These are phyloP conservation scores for Babyrousa celebensis DNA, from an alignment of 2,797 vertebrate genomes.

Conservation along the genomic window DNA sequence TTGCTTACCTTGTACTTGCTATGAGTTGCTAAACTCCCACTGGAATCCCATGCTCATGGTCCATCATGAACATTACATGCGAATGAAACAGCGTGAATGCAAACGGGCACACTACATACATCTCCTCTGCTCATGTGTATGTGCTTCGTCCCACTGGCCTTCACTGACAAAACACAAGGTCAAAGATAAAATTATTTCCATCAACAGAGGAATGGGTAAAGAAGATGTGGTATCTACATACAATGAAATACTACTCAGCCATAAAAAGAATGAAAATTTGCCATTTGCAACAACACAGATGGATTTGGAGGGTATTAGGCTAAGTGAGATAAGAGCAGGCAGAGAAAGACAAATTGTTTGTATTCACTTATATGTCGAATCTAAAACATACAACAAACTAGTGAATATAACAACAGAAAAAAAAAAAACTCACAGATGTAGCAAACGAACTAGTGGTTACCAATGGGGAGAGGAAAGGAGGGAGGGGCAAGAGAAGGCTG, in stretches of 20 bases:
- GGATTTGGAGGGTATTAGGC: neutral
- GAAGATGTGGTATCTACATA: too few species aligned
- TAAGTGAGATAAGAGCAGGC: neutral
- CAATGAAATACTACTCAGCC: neutral
- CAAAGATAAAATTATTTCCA: neutral
- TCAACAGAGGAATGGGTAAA: neutral
- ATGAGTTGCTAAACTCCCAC: neutral
- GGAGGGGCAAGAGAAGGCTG: neutral
- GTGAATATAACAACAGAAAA: neutral
- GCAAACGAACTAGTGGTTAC: neutral
- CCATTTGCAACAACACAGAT: neutral
- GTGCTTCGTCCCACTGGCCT: neutral
- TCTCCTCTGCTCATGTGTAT: neutral
- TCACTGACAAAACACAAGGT: neutral
- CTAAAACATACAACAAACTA: neutral
- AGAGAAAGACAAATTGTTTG: neutral
- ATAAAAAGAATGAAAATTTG: neutral
- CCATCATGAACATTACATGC: neutral
- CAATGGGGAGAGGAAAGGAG: neutral
- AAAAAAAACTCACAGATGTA: neutral
- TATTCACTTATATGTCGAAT: neutral
- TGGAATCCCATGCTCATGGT: neutral
- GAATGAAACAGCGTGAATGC: neutral
- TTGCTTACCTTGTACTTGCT: neutral
- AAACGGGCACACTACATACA: accelerated